These are phyloP conservation scores for Nephotettix cincticeps DNA, from an alignment of 1,140 invertebrate species.

Conservation along the genomic window DNA sequence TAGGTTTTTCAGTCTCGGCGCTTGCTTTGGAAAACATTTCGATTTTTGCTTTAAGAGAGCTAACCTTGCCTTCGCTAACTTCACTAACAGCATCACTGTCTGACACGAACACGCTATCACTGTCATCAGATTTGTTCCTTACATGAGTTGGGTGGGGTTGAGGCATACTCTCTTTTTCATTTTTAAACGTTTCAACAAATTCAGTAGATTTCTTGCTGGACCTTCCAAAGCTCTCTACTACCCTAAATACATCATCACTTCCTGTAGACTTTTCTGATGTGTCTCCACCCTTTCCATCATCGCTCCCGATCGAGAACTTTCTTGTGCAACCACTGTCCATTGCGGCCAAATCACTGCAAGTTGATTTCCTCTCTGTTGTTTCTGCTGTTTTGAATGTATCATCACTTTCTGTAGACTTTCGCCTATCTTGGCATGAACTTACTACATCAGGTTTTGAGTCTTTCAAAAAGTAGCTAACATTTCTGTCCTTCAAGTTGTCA, in stretches of 20 bases:
- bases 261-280: background rate
- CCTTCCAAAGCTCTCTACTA: slow-evolving; percentile 21
- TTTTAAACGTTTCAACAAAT: slow-evolving; percentile 22
- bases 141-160: background rate
- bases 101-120: slow-evolving; percentile 15
- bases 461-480: slow-evolving; percentile 6
- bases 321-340: background rate
- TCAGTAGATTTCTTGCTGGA: slow-evolving; percentile 27
- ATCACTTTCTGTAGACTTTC: slow-evolving; percentile 8
- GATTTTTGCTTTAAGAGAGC: slow-evolving; percentile 35
- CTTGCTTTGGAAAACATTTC: slow-evolving; percentile 35
- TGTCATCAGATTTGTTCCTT: slow-evolving; percentile 16
- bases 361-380: background rate
- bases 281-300: background rate
- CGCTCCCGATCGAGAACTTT: background rate
- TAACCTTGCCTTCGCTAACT: slow-evolving; percentile 3
- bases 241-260: slow-evolving; percentile 24
- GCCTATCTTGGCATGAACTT: slow-evolving; percentile 23
- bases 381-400: slow-evolving; percentile 10
- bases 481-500: slow-evolving; percentile 24
- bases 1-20: slow-evolving; percentile 3
- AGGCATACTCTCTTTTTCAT: background rate
- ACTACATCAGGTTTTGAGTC: slow-evolving; percentile 26
- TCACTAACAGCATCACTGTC: slow-evolving; percentile 14
- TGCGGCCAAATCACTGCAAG: background rate